Evolutionary conservation across 2,113 vertebrate genomes (phyloP), one percentile per base, ranked within the genome.

Genomic region (Numenius arquata): DNA sequence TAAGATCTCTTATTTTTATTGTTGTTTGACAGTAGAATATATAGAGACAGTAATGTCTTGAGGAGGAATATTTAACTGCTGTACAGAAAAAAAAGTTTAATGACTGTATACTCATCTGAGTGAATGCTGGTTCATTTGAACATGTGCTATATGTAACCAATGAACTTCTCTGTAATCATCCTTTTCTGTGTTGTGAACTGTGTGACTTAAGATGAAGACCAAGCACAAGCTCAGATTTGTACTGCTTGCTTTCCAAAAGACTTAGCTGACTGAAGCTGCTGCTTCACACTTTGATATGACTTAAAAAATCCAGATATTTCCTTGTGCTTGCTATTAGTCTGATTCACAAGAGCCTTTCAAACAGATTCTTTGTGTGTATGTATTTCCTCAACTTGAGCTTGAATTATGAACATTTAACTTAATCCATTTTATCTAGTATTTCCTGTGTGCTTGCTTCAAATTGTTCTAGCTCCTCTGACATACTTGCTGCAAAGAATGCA

Each of bases 101-200:
- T 40, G 50, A 32, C 7, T 61, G 34, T 40, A 7, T 52, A 25
- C 11, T 40, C 18, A 40, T 8, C 4, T 32, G 30, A 62, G 27
- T 48, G 29, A 81, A 56, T 55, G n/a, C 9, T n/a, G 13, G 11
- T 29, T 80, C 9, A 2, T 50, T 91, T 2, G 3, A 38, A 30
- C 43, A 43, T 0, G 0, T 75, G 26, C 12, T 85, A 1, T 32
- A 43, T 85, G 1, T 29, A 59, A n/a, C 9, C 5, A 52, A 8
- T 47, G n/a, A 82, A 55, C n/a, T 79, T 43, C 22, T 62, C 63
- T 25, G 19, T 82, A 36, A 74, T 71, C 82, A 32, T 9, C 19
- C 19, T 76, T 52, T 87, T n/a, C 27, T 87, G 68, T 76, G 12
- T 66, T 50, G 56, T 76, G 34, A 85, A 12, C 45, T 36, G 17